Percentiles rank a stretch among this genome's conserved stretches.
Evolutionary conservation across 2,888 invertebrate species (phyloP).

Genomic region (Carabus problematicus): DNA sequence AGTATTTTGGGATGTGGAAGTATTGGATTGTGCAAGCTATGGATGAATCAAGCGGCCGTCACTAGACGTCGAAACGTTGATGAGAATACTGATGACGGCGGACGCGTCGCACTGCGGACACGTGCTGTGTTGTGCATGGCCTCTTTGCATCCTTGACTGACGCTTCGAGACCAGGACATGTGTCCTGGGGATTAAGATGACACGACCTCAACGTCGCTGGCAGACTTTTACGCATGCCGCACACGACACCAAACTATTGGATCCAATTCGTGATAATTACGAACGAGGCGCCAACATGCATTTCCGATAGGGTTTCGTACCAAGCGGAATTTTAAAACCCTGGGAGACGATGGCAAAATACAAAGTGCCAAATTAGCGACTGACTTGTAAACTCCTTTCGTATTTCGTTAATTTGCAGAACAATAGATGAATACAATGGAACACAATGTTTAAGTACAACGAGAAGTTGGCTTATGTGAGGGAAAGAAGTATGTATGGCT

Average conservation of each 20-base stretch:
- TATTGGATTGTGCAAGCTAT: too few relatives aligned
- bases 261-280: conserved; percentile 41
- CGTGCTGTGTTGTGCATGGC: neutral
- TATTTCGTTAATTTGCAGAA: too few relatives aligned
- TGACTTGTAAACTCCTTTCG: neutral
- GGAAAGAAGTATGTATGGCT: too few relatives aligned
- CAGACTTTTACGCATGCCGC: conserved; percentile 23
- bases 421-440: too few relatives aligned
- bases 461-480: too few relatives aligned
- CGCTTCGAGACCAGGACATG: conserved; percentile 10
- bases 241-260: conserved; percentile 38
- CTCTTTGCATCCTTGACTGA: conserved; percentile 7
- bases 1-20: too few relatives aligned
- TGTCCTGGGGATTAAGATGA: conserved; percentile 16
- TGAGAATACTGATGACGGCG: conserved; percentile 8
- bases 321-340: conserved; percentile 4
- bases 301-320: conserved; percentile 16
- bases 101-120: conserved; percentile 2
- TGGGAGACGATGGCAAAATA: conserved; percentile 1
- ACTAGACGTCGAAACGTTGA: conserved; percentile 5
- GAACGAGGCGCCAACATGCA: conserved; percentile 29
- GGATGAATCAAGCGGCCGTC: too few relatives aligned
- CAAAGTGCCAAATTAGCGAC: conserved; percentile 1
- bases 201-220: neutral
- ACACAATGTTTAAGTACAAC: too few relatives aligned